phyloP scores from a whole-genome alignment of 2,888 invertebrate species.

The Chrysotoxum bicinctum region DNA sequence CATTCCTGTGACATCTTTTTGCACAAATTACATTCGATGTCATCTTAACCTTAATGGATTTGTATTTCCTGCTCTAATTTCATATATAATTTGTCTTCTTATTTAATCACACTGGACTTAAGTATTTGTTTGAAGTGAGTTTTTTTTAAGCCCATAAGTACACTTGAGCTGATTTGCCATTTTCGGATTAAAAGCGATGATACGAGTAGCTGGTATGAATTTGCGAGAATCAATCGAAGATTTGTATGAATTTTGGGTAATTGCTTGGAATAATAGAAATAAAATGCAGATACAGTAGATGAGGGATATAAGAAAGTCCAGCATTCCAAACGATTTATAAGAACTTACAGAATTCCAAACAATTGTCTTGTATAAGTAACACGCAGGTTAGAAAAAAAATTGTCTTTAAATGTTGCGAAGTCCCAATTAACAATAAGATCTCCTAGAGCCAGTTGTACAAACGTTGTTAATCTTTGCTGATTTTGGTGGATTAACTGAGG shows the following conservation, averaged over 20 bases:
- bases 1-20: neutral
- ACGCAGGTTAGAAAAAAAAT: no score
- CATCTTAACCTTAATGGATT: constrained; percentile 14
- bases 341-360: no score
- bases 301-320: no score
- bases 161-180: neutral
- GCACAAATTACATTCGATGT: constrained; percentile 16
- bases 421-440: no score
- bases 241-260: neutral
- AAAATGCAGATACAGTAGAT: no score
- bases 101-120: constrained; percentile 8
- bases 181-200: neutral
- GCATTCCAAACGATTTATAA: no score
- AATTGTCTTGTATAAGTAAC: no score
- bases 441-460: no score
- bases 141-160: neutral
- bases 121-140: constrained; percentile 9
- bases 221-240: neutral
- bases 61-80: constrained; percentile 12
- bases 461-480: no score
- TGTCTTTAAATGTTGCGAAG: no score
- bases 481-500: no score
- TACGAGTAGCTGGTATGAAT: neutral
- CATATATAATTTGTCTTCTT: neutral
- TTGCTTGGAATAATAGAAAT: neutral